Percentiles rank a stretch among this genome's conserved stretches.
Evolutionary conservation across 2,888 invertebrate species (phyloP).

Genomic region (Dynastes hyllus): DNA sequence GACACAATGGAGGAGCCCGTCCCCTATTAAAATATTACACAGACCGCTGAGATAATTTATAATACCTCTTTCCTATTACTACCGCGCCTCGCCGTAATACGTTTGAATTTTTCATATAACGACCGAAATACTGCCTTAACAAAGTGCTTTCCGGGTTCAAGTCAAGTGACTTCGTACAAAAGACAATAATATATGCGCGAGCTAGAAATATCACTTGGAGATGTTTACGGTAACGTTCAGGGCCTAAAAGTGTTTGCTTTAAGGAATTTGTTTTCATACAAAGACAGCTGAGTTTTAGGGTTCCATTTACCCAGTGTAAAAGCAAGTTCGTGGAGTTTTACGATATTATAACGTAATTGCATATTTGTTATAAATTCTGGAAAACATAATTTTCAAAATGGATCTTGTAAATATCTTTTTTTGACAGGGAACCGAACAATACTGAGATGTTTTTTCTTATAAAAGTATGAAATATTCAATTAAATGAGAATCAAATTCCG

Average conservation of each 20-base stretch:
- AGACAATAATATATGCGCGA: conserved; percentile 23
- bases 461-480: too few relatives aligned
- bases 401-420: too few relatives aligned
- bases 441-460: too few relatives aligned
- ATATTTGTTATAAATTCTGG: too few relatives aligned
- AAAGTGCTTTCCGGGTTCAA: conserved; percentile 13
- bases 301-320: too few relatives aligned
- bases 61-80: conserved; percentile 39
- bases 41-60: conserved; percentile 33
- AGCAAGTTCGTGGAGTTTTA: too few relatives aligned
- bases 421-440: too few relatives aligned
- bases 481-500: too few relatives aligned
- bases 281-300: too few relatives aligned
- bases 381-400: too few relatives aligned
- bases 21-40: conserved; percentile 40
- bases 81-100: conserved; percentile 30
- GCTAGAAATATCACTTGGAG: conserved; percentile 23
- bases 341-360: too few relatives aligned
- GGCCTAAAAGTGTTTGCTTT: conserved; percentile 2
- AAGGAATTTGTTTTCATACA: neutral
- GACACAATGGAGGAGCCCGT: conserved; percentile 25
- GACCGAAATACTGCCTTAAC: conserved; percentile 36
- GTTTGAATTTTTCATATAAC: conserved; percentile 42
- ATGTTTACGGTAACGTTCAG: conserved; percentile 25
- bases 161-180: conserved; percentile 6